Conservation (phyloP, 2,888 invertebrate genomes). For the Matsumyia berberina region DNA sequence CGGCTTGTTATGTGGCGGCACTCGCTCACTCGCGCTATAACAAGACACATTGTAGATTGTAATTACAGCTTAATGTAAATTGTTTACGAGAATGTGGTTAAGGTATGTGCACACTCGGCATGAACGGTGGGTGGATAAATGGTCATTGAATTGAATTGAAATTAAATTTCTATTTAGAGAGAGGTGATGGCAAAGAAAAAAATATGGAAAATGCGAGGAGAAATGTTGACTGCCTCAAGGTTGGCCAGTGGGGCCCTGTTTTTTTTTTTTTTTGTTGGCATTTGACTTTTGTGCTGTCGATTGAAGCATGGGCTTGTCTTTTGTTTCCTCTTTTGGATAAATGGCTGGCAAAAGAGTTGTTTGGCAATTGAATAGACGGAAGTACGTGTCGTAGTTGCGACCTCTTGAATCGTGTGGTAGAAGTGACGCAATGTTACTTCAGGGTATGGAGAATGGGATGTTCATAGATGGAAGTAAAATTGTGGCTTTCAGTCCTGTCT, state of each 20-base stretch:
- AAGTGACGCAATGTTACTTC: constrained; percentile 18
- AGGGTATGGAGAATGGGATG: neutral
- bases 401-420: neutral
- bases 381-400: constrained; percentile 15
- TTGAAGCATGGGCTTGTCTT: constrained; percentile 21
- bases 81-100: constrained; percentile 52
- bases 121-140: constrained; percentile 73
- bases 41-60: constrained; percentile 68
- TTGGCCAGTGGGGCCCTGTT: constrained; percentile 39
- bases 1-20: constrained; percentile 69
- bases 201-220: constrained; percentile 69
- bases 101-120: constrained; percentile 33
- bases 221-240: constrained; percentile 69
- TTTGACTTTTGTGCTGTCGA: constrained; percentile 17
- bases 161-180: constrained; percentile 68
- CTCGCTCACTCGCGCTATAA: constrained; percentile 41
- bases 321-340: constrained; percentile 28
- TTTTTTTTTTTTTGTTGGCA: constrained; percentile 2
- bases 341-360: neutral
- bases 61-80: constrained; percentile 68
- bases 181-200: constrained; percentile 59
- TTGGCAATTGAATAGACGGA: constrained; percentile 6
- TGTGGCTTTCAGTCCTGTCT: no score
- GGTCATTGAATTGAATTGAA: constrained; percentile 70
- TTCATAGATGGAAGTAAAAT: no score